Percentiles rank a stretch among this genome's conserved stretches.
phyloP scores from a whole-genome alignment of 2,888 invertebrate genomes.

The Rhagonycha fulva region DNA sequence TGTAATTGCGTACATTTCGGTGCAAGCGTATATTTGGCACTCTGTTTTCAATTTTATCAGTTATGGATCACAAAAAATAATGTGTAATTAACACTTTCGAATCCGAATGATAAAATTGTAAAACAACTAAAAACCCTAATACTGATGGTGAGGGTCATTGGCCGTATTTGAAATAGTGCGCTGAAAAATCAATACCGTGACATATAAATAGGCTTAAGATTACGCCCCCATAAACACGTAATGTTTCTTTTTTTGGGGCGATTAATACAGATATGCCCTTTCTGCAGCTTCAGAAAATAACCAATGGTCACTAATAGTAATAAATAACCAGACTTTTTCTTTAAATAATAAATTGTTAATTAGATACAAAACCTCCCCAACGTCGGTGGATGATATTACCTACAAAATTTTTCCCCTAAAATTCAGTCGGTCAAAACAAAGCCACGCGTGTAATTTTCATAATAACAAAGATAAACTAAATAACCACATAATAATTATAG shows the following conservation, averaged over 20 bases:
- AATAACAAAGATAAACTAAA: neutral
- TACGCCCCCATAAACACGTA: neutral
- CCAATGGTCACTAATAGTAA: neutral
- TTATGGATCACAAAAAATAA: neutral
- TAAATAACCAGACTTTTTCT: neutral
- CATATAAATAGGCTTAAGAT: neutral
- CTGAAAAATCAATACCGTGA: conserved; percentile 16
- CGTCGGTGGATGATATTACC: too few species aligned
- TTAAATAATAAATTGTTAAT: neutral
- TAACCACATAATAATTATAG: neutral
- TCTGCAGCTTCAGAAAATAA: neutral
- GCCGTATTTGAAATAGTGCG: conserved; percentile 17
- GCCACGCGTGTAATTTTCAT: neutral
- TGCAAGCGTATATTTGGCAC: neutral
- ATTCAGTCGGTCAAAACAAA: neutral
- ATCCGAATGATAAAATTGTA: neutral
- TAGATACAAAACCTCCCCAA: neutral
- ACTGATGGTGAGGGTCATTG: conserved; percentile 9
- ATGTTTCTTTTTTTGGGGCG: neutral
- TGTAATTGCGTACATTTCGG: neutral
- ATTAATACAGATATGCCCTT: neutral
- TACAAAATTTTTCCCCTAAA: neutral
- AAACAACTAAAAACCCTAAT: neutral
- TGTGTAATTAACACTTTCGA: neutral
- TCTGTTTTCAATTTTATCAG: neutral